phyloP scores from a whole-genome alignment of 2,888 invertebrate genomes.

The Athripsodes cinereus region DNA sequence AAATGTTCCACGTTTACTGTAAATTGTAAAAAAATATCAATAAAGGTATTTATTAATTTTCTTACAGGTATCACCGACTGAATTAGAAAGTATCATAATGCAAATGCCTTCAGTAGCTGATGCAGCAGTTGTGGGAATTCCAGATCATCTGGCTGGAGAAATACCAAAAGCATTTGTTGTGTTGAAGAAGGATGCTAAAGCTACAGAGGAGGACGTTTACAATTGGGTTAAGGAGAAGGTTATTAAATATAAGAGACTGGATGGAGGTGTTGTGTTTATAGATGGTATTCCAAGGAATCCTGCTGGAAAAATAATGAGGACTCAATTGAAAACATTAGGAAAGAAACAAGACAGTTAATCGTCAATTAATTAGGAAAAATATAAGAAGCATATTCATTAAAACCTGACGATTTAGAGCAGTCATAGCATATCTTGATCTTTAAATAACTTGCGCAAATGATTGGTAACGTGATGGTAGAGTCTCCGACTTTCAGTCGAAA shows the following conservation, averaged over 20 bases:
- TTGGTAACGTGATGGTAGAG: no score
- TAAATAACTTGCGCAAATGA: no score
- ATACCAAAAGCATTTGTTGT: conserved; percentile 71
- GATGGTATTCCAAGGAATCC: conserved; percentile 67
- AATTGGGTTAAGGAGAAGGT: conserved; percentile 58
- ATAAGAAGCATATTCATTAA: no score
- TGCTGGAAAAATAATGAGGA: conserved; percentile 70
- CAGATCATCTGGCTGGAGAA: conserved; percentile 65
- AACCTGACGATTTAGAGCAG: no score
- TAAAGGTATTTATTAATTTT: background rate
- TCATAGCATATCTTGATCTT: no score
- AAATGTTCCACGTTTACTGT: no score
- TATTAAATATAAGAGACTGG: conserved; percentile 65
- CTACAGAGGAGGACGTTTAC: conserved; percentile 53
- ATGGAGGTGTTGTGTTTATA: conserved; percentile 64
- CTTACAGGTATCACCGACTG: conserved; percentile 79
- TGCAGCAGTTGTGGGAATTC: conserved; percentile 72
- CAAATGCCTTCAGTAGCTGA: conserved; percentile 67
- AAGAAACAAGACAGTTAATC: conserved; percentile 4
- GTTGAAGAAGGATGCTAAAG: conserved; percentile 46
- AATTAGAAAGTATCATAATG: conserved; percentile 71
- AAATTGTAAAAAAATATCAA: background rate
- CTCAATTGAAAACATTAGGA: conserved; percentile 54
- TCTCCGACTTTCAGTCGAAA: no score
- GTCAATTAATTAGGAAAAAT: no score